Evolutionary conservation across 2,888 invertebrate genomes (phyloP).

Genomic region (Sphaerophoria rueppellii): DNA sequence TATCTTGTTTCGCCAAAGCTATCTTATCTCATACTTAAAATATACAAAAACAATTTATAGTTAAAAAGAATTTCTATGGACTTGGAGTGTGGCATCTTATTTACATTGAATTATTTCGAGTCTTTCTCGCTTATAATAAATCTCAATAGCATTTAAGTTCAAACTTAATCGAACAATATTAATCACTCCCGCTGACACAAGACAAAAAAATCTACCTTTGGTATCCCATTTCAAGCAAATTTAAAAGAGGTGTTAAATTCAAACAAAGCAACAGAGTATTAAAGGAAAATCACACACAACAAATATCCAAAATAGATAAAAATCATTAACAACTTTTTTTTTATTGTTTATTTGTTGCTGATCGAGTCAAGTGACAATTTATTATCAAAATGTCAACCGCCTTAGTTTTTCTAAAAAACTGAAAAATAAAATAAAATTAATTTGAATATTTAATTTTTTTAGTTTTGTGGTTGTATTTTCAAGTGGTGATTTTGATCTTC

Average conservation of each 20-base stretch:
- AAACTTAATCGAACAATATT: constrained; percentile 39
- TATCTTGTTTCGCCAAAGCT: not conserved
- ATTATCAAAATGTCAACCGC: constrained; percentile 55
- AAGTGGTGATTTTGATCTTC: constrained; percentile 13
- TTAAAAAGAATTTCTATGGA: not conserved
- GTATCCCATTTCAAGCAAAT: not conserved
- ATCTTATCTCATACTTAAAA: not conserved
- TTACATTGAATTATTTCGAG: constrained; percentile 5
- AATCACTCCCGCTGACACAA: constrained; percentile 34
- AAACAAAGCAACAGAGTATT: constrained; percentile 42
- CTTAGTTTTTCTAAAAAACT: constrained; percentile 26
- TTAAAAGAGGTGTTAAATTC: constrained; percentile 40
- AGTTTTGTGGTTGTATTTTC: not conserved
- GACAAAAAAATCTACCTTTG: not conserved
- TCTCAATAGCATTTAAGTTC: constrained; percentile 17
- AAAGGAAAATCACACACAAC: not conserved
- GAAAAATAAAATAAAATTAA: not conserved
- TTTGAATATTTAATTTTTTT: constrained; percentile 53
- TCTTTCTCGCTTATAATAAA: constrained; percentile 1
- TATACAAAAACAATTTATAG: not conserved
- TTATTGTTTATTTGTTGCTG: not conserved
- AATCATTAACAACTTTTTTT: constrained; percentile 33
- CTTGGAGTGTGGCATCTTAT: constrained; percentile 19
- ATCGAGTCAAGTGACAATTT: constrained; percentile 53
- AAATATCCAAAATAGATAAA: not conserved